These are phyloP conservation scores for Diaprepes abbreviatus DNA, from an alignment of 2,888 invertebrate genomes.

Conservation along the genomic window DNA sequence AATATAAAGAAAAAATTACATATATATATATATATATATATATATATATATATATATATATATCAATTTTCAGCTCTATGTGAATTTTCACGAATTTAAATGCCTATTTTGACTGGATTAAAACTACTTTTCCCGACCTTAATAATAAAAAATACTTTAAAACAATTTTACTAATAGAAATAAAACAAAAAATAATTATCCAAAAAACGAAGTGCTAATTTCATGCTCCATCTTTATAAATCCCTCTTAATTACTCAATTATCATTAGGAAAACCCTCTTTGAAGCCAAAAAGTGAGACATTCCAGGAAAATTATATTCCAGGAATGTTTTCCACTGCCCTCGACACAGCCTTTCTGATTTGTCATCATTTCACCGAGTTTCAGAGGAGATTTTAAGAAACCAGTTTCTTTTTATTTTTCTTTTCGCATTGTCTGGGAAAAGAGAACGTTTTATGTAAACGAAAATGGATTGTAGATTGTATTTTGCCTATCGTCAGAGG, in stretches of 20 bases:
- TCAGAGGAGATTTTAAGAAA: background rate
- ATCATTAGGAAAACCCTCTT: background rate
- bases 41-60: no score
- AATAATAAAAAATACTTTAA: no score
- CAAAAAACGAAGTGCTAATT: background rate
- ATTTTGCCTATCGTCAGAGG: background rate
- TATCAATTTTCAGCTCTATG: no score
- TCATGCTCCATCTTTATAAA: background rate
- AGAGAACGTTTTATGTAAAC: conserved; percentile 11
- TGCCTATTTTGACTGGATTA: no score
- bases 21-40: no score
- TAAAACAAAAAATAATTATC: background rate
- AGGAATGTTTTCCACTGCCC: background rate
- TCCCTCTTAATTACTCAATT: background rate
- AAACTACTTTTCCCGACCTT: no score
- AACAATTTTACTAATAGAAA: no score
- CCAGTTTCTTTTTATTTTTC: background rate
- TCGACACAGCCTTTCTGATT: conserved; percentile 16
- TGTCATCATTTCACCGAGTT: conserved; percentile 20
- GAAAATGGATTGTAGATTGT: background rate
- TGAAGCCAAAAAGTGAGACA: background rate
- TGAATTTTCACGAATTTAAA: no score
- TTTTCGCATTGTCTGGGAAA: background rate
- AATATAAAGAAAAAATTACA: no score
- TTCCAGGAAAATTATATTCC: background rate